Conservation (phyloP, 2,888 invertebrate genomes). For the Pachliopta kotzebuea region DNA sequence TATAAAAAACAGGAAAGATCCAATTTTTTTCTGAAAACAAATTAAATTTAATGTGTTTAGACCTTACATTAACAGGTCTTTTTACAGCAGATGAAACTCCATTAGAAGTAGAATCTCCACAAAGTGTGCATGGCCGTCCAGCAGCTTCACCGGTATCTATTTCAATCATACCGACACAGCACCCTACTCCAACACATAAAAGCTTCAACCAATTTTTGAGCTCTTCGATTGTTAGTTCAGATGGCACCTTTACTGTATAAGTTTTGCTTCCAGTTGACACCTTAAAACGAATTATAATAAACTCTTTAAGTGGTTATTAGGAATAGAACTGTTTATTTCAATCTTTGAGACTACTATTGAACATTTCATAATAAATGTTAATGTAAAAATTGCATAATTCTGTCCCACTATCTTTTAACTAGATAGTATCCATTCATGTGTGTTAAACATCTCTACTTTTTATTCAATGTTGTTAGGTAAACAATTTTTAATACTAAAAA, state of each 20-base stretch:
- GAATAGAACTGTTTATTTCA: no score
- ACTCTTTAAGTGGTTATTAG: no score
- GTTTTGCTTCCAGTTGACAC: constrained; percentile 65
- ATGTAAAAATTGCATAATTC: no score
- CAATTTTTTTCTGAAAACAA: neutral
- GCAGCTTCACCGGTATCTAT: constrained; percentile 68
- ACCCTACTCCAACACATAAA: constrained; percentile 74
- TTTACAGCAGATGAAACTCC: constrained; percentile 57
- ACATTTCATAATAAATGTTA: no score
- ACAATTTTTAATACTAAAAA: no score
- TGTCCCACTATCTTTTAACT: no score
- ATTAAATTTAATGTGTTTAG: neutral
- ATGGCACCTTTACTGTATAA: constrained; percentile 80
- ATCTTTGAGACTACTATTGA: no score
- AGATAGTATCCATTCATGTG: no score
- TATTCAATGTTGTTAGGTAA: no score
- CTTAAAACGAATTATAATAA: constrained; percentile 43
- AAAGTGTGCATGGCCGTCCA: constrained; percentile 65
- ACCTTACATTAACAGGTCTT: constrained; percentile 59
- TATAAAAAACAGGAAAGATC: neutral
- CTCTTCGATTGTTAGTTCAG: constrained; percentile 65
- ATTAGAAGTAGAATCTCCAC: constrained; percentile 65
- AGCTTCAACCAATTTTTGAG: constrained; percentile 77
- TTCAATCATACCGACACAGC: constrained; percentile 80
- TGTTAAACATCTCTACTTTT: no score